A percentile compares a stretch with the other conserved stretches of the same genome.
phyloP scores from a whole-genome alignment of 2,797 vertebrate species.

The Myotis daubentonii region DNA sequence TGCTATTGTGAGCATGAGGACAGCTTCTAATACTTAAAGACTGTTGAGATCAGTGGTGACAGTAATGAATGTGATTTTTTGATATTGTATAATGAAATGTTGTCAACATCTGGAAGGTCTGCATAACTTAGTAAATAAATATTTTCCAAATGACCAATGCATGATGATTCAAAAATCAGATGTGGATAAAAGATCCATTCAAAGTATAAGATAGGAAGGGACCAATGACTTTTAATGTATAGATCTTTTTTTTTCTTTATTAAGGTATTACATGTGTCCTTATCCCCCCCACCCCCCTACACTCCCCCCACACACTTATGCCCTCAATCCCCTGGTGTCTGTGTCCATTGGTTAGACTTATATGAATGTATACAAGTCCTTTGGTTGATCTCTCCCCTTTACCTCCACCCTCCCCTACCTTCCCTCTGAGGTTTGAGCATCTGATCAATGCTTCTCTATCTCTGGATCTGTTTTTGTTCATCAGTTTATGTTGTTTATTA shows the following conservation, averaged over 20 bases:
- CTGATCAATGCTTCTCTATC: no score
- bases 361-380: no score
- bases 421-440: no score
- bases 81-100: background rate
- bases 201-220: background rate
- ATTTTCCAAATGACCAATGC: conserved; percentile 24
- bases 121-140: background rate
- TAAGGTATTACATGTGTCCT: no score
- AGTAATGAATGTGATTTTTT: background rate
- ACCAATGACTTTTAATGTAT: background rate
- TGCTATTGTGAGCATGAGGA: background rate
- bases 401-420: no score
- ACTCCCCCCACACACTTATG: no score
- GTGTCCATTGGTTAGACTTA: no score
- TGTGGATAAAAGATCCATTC: conserved; percentile 17
- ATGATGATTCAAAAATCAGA: background rate
- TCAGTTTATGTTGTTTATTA: no score
- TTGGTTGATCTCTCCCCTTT: no score
- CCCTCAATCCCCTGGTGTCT: no score
- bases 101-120: background rate
- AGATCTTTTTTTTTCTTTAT: background rate
- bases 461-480: no score
- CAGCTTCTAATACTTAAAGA: background rate
- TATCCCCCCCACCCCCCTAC: no score
- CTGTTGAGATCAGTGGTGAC: background rate